phyloP scores from a whole-genome alignment of 2,888 invertebrate species.

The Pyrgus malvae region DNA sequence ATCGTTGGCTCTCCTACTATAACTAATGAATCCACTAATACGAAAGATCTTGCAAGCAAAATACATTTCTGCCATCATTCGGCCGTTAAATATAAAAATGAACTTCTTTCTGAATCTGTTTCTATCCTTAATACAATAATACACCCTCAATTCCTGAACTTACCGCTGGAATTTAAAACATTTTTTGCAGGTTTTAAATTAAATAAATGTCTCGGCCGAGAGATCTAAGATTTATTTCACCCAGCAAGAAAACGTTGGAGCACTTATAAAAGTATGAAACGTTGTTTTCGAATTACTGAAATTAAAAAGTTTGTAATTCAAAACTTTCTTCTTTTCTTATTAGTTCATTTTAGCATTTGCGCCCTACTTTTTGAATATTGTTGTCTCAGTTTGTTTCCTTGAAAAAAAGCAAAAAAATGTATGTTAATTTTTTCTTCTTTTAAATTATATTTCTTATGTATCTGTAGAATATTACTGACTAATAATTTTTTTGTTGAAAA shows the following conservation, averaged over 20 bases:
- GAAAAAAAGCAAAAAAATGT: too few species aligned
- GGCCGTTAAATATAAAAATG: too few species aligned
- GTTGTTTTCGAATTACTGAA: constrained; percentile 24
- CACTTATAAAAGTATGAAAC: constrained; percentile 24
- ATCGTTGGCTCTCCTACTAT: too few species aligned
- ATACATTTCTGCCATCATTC: too few species aligned
- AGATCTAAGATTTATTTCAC: constrained; percentile 20
- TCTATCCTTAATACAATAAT: not conserved
- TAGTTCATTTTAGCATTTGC: constrained; percentile 7
- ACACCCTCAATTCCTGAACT: not conserved
- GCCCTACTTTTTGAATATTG: not conserved
- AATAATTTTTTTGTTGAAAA: too few species aligned
- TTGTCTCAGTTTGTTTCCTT: not conserved
- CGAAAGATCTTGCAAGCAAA: too few species aligned
- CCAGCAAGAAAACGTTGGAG: constrained; percentile 11
- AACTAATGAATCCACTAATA: too few species aligned
- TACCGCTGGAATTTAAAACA: constrained; percentile 12
- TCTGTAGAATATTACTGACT: too few species aligned
- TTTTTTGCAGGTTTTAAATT: constrained; percentile 16
- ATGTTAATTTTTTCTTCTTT: too few species aligned
- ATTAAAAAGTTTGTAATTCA: constrained; percentile 20
- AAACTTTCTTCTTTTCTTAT: constrained; percentile 15
- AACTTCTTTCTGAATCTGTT: too few species aligned
- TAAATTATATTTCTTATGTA: too few species aligned
- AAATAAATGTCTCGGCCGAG: constrained; percentile 13